Base-by-base conservation (phyloP, 2,797 vertebrate genomes). In the Pseudochromis fuscus region DNA sequence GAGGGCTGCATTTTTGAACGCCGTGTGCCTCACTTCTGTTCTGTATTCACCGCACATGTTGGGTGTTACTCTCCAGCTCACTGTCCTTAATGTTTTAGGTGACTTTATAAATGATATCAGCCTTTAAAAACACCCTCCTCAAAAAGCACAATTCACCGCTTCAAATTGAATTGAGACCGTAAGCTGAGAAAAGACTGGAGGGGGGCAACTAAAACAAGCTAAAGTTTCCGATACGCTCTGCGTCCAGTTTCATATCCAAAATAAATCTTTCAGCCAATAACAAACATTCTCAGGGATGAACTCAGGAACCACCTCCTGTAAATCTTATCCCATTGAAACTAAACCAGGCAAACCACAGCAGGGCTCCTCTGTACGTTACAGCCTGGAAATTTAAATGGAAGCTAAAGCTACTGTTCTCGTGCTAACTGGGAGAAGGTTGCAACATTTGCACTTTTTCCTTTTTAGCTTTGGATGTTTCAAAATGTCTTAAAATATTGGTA, bases 231-330 rank as follows among this genome's bases (percentile, higher is more conserved):
- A 65, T 38, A 53, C 21, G 50, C 60, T 30, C 15, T 31, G 37
- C 48, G 63, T 70, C 49, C 45, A 37, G 44, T 67, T 79, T 79
- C 44, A 67, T 71, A 18, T 73, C 64, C 33, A 71, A 79, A 75
- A 60, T 66, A 61, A 75, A 77, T 50, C 4, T 44, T 74, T 72
- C 31, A 31, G 58, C 35, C 52, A 57, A 59, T 46, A 67, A 75
- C 77, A 82, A 77, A 80, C 48, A 50, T 45, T 66, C 68, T 61
- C 69, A 67, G 70, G 4, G 24, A 62, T 73, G 56, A 49, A 42
- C 27, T 76, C 31, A 27, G 28, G 15, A 64, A 66, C 58, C 58
- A 60, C 16, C 16, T 57, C 49, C 28, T 56, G 64, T 63, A 63
- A 70, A 24, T 62, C 66, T 63, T 51, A 49, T 19, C 66, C 45